Conservation (phyloP, 2,888 invertebrate genomes). For the Chaetogeoica ovagalla region DNA sequence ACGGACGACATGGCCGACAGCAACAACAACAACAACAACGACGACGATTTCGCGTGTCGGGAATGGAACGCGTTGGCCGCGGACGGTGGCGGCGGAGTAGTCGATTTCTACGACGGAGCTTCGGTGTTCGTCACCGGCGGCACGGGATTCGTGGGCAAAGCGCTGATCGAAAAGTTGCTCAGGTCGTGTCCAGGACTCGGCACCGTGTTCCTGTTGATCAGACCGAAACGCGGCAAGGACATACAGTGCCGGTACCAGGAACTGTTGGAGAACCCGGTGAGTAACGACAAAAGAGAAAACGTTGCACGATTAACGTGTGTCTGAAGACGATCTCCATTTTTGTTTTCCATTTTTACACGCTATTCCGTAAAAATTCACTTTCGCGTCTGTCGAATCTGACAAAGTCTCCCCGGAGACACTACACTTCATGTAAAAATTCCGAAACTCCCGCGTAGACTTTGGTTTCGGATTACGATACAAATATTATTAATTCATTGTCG, state of each 20-base stretch:
- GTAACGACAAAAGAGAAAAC: conserved; percentile 12
- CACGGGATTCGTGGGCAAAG: conserved; percentile 93
- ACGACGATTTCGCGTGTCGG: conserved; percentile 24
- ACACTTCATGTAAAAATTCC: too few relatives aligned
- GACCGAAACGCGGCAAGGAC: conserved; percentile 62
- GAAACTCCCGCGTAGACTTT: too few relatives aligned
- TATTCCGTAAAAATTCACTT: too few relatives aligned
- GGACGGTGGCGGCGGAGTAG: conserved; percentile 55
- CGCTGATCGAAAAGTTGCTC: conserved; percentile 87
- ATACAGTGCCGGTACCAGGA: conserved; percentile 56
- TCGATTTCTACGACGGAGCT: conserved; percentile 64
- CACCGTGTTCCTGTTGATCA: conserved; percentile 78
- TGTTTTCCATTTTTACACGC: too few relatives aligned
- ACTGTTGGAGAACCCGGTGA: conserved; percentile 57
- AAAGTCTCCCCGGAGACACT: too few relatives aligned
- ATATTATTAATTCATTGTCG: too few relatives aligned
- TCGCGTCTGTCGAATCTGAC: too few relatives aligned
- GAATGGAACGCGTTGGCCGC: conserved; percentile 34
- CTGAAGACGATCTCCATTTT: too few relatives aligned
- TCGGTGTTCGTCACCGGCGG: conserved; percentile 67
- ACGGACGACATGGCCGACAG: too few relatives aligned
- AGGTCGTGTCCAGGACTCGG: conserved; percentile 79
- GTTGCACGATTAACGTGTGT: too few relatives aligned
- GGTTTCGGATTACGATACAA: too few relatives aligned
- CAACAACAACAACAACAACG: background rate